phyloP scores from a whole-genome alignment of 2,888 invertebrate species.

The Drosophila mulleri region DNA sequence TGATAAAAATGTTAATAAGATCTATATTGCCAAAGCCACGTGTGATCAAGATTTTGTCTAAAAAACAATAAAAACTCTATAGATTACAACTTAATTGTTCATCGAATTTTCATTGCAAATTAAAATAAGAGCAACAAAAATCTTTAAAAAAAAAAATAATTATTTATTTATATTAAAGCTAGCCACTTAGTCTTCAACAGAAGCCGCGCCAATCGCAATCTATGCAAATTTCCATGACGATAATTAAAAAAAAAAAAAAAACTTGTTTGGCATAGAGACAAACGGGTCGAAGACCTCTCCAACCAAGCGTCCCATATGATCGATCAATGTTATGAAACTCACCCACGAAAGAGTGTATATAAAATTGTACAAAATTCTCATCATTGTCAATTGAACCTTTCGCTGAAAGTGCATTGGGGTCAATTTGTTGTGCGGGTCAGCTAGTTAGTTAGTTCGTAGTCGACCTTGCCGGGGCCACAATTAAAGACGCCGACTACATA shows the following conservation, averaged over 20 bases:
- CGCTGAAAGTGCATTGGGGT: slow-evolving; percentile 42
- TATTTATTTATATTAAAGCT: neutral
- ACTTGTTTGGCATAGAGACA: neutral
- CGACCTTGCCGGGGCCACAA: slow-evolving; percentile 40
- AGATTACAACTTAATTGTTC: neutral
- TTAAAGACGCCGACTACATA: slow-evolving; percentile 34
- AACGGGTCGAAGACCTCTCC: neutral
- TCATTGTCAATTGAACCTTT: slow-evolving; percentile 29
- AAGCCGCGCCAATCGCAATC: neutral
- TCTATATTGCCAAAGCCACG: too few species aligned
- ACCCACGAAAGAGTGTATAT: neutral
- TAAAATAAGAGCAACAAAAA: neutral
- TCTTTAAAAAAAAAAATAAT: neutral
- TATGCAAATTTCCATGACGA: neutral
- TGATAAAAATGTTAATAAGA: too few species aligned
- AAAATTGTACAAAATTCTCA: slow-evolving; percentile 33
- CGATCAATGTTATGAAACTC: neutral
- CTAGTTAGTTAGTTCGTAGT: slow-evolving; percentile 6
- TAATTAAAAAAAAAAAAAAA: neutral
- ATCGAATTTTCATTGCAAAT: neutral
- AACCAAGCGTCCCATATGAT: neutral
- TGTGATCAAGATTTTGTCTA: neutral
- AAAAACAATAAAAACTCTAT: neutral
- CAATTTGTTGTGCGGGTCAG: slow-evolving; percentile 31
- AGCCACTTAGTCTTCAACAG: neutral